Evolutionary conservation across 2,888 invertebrate genomes (phyloP).

Genomic region (Punctoribates punctum): DNA sequence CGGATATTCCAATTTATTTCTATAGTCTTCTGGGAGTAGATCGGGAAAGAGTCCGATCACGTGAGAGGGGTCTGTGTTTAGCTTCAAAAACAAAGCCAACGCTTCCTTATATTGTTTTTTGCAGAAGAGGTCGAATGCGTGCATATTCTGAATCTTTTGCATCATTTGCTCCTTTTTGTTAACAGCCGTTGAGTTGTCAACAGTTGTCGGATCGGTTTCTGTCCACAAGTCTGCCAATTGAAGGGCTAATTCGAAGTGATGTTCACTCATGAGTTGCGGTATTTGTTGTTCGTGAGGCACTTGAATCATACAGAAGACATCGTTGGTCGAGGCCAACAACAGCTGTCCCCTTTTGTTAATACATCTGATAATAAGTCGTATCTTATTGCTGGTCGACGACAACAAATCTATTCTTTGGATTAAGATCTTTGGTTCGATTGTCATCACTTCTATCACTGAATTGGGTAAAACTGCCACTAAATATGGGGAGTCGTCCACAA

Average conservation of each 20-base stretch:
- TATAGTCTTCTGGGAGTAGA: conserved; percentile 63
- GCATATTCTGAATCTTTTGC: conserved; percentile 81
- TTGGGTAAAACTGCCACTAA: conserved; percentile 77
- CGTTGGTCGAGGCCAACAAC: conserved; percentile 79
- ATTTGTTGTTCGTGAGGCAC: conserved; percentile 79
- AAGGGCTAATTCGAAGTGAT: conserved; percentile 89
- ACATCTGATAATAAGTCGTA: conserved; percentile 42
- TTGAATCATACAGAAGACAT: conserved; percentile 80
- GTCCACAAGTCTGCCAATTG: conserved; percentile 63
- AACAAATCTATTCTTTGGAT: conserved; percentile 74
- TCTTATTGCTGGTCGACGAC: conserved; percentile 27
- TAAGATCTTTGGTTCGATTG: conserved; percentile 68
- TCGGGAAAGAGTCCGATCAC: conserved; percentile 93
- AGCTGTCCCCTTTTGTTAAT: conserved; percentile 61
- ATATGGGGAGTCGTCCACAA: conserved; percentile 91
- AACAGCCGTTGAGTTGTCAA: conserved; percentile 54
- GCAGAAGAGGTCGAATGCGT: conserved; percentile 85
- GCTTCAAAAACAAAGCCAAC: conserved; percentile 82
- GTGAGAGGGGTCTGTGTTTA: conserved; percentile 90
- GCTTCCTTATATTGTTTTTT: conserved; percentile 82
- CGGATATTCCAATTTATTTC: conserved; percentile 59
- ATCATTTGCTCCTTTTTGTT: conserved; percentile 72
- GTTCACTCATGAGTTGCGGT: conserved; percentile 74
- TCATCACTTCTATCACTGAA: conserved; percentile 73
- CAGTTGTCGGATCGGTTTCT: background rate